Percentiles rank a stretch among this genome's conserved stretches.
Evolutionary conservation across 1,140 invertebrate species (phyloP).

Genomic region (Leptopilina clavipes): DNA sequence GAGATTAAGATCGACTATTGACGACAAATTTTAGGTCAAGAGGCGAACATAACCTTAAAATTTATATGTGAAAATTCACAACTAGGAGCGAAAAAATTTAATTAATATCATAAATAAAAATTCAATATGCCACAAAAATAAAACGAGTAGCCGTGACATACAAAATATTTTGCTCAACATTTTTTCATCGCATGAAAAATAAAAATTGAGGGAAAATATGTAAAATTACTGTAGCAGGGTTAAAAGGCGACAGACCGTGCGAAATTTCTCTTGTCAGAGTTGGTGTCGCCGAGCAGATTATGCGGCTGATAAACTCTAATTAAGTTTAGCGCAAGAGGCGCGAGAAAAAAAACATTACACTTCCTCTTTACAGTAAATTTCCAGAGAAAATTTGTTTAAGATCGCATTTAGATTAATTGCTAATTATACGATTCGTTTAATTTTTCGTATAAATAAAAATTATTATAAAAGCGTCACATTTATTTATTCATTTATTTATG

Average conservation of each 20-base stretch:
- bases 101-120: too few species aligned
- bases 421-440: conserved; percentile 25
- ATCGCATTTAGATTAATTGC: conserved; percentile 25
- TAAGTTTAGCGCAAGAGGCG: conserved; percentile 23
- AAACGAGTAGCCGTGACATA: too few species aligned
- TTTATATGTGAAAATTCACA: too few species aligned
- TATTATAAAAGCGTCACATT: not conserved
- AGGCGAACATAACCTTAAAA: too few species aligned
- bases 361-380: conserved; percentile 23
- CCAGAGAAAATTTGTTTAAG: conserved; percentile 23
- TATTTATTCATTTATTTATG: too few species aligned
- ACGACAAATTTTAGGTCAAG: too few species aligned
- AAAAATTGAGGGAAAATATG: not conserved
- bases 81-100: too few species aligned
- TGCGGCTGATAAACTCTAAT: conserved; percentile 29
- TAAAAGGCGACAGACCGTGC: conserved; percentile 16
- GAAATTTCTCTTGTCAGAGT: conserved; percentile 21
- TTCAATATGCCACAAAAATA: too few species aligned
- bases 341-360: conserved; percentile 29
- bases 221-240: conserved; percentile 25
- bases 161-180: not conserved
- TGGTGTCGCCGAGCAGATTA: conserved; percentile 33
- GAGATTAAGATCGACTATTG: too few species aligned
- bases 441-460: not conserved
- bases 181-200: too few species aligned